Conservation (phyloP, 2,797 vertebrate genomes). For the Sebastes steindachneri region DNA sequence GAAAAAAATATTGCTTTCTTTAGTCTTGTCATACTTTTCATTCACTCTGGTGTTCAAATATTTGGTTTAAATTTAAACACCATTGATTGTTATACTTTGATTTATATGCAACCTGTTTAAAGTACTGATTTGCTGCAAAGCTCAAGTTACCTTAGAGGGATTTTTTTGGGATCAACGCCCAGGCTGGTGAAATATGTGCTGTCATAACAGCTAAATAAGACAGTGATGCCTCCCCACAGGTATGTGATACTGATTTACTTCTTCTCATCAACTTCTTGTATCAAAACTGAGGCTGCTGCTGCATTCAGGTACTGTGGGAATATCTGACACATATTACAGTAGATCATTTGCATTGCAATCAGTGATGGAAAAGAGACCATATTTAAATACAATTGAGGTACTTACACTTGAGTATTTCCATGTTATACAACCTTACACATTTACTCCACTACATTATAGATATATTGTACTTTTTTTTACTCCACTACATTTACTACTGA, state of each 20-base stretch:
- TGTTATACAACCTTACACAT: neutral
- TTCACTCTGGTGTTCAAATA: neutral
- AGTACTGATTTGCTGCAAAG: neutral
- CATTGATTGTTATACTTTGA: neutral
- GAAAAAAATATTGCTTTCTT: neutral
- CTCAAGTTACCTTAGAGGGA: neutral
- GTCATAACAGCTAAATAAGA: neutral
- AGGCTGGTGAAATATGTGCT: neutral
- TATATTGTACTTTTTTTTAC: neutral
- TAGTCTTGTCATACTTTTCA: neutral
- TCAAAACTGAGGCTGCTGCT: neutral
- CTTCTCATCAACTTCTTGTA: neutral
- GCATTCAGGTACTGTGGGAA: conserved; percentile 9
- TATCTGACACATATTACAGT: neutral
- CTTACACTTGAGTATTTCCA: neutral
- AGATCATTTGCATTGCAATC: neutral
- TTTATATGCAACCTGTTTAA: neutral
- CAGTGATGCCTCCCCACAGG: neutral
- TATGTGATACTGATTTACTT: conserved; percentile 7
- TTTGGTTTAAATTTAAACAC: neutral
- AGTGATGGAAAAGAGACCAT: neutral
- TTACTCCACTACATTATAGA: neutral
- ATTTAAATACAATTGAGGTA: neutral
- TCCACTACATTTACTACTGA: neutral
- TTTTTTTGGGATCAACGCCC: neutral